Percentiles rank a stretch among this genome's conserved stretches.
These are phyloP conservation scores for Tipula confusa DNA, from an alignment of 2,888 invertebrate genomes.

Conservation along the genomic window DNA sequence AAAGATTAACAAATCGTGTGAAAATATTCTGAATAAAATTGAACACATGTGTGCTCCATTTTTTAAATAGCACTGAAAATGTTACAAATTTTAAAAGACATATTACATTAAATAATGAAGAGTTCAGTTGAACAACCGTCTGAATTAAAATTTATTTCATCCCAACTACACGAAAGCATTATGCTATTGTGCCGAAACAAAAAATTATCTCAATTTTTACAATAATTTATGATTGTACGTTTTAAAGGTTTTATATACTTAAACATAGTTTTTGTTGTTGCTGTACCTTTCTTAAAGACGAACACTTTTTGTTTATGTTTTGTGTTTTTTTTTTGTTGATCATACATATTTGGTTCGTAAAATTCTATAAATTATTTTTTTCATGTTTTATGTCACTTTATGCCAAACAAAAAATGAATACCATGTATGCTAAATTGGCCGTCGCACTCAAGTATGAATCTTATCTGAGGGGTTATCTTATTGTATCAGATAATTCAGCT, in stretches of 20 bases:
- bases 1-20: constrained; percentile 25
- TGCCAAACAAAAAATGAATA: too few relatives aligned
- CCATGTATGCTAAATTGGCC: too few relatives aligned
- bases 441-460: too few relatives aligned
- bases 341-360: too few relatives aligned
- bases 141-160: constrained; percentile 3
- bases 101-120: not conserved
- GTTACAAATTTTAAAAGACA: not conserved
- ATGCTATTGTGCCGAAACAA: not conserved
- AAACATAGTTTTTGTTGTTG: not conserved
- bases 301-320: too few relatives aligned
- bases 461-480: too few relatives aligned
- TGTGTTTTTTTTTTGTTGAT: too few relatives aligned
- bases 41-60: not conserved
- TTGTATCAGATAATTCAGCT: too few relatives aligned
- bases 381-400: too few relatives aligned
- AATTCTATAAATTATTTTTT: too few relatives aligned
- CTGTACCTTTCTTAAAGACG: not conserved
- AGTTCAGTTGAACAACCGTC: constrained; percentile 3
- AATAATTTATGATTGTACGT: not conserved
- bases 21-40: not conserved
- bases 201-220: not conserved
- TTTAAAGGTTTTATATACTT: not conserved
- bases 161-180: not conserved
- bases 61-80: not conserved